Conservation (phyloP, 2,888 invertebrate genomes). For the Cephus spinipes region DNA sequence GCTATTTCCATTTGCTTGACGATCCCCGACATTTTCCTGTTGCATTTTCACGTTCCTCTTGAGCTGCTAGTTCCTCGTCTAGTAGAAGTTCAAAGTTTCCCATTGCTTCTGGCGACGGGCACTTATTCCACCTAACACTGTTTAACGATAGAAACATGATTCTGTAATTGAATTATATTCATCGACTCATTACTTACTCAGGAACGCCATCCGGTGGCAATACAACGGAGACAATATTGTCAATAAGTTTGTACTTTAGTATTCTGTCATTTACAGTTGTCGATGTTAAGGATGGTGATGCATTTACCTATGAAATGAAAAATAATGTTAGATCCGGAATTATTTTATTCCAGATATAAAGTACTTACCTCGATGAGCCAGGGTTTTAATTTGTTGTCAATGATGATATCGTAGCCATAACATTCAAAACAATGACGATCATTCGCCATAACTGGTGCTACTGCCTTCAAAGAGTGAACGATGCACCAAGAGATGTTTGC, state of each 20-base stretch:
- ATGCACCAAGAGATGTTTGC: conserved; percentile 91
- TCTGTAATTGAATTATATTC: conserved; percentile 10
- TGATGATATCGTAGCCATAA: conserved; percentile 96
- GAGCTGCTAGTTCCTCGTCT: conserved; percentile 83
- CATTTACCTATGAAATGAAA: conserved; percentile 79
- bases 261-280: conserved; percentile 95
- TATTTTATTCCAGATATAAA: background rate
- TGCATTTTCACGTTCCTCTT: conserved; percentile 70
- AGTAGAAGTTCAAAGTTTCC: conserved; percentile 87
- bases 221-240: conserved; percentile 91
- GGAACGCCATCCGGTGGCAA: conserved; percentile 90
- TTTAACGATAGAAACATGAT: conserved; percentile 15
- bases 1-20: conserved; percentile 56
- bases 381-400: conserved; percentile 93
- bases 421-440: conserved; percentile 94
- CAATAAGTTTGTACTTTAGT: conserved; percentile 92
- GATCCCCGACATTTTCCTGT: conserved; percentile 50
- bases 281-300: conserved; percentile 93
- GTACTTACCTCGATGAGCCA: conserved; percentile 67
- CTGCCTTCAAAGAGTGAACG: conserved; percentile 92
- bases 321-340: background rate
- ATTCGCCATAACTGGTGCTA: conserved; percentile 92
- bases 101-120: conserved; percentile 78
- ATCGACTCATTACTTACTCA: conserved; percentile 72
- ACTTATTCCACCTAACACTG: conserved; percentile 88